phyloP scores from a whole-genome alignment of 2,888 invertebrate genomes.

The Nomada ferruginata region DNA sequence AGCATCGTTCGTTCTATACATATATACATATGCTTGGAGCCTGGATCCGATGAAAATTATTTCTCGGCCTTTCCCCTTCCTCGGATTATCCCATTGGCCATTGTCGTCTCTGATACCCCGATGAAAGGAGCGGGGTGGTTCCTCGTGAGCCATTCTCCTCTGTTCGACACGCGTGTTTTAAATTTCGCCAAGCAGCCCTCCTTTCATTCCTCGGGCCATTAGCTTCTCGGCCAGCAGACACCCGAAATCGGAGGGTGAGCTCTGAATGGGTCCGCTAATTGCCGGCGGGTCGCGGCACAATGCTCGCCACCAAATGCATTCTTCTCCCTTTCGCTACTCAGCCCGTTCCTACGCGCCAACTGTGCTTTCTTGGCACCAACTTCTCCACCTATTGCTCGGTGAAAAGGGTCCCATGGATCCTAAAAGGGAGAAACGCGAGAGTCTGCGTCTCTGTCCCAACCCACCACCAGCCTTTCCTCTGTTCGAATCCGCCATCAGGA shows the following conservation, averaged over 20 bases:
- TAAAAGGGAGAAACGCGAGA: constrained; percentile 18
- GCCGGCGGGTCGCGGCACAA: constrained; percentile 72
- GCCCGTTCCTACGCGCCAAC: constrained; percentile 40
- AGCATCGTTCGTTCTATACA: not conserved
- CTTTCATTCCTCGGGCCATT: constrained; percentile 56
- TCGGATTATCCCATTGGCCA: constrained; percentile 8
- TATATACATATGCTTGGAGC: not conserved
- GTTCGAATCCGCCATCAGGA: not conserved
- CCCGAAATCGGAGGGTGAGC: constrained; percentile 56
- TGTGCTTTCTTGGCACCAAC: constrained; percentile 64
- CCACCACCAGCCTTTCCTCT: not conserved
- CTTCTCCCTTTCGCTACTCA: constrained; percentile 51
- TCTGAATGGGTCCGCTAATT: constrained; percentile 74
- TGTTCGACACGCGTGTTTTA: constrained; percentile 67
- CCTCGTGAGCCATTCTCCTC: constrained; percentile 20
- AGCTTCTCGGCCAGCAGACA: constrained; percentile 39
- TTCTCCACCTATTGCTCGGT: constrained; percentile 41
- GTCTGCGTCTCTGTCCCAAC: constrained; percentile 22
- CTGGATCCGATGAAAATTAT: constrained; percentile 19
- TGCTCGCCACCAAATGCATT: constrained; percentile 64
- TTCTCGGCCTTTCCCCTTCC: constrained; percentile 1
- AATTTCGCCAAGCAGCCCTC: constrained; percentile 50
- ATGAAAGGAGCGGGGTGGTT: constrained; percentile 14
- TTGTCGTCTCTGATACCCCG: constrained; percentile 19
- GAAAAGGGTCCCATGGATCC: constrained; percentile 32